These are phyloP conservation scores for Lasius platythorax DNA, from an alignment of 2,888 invertebrate species.

Conservation along the genomic window DNA sequence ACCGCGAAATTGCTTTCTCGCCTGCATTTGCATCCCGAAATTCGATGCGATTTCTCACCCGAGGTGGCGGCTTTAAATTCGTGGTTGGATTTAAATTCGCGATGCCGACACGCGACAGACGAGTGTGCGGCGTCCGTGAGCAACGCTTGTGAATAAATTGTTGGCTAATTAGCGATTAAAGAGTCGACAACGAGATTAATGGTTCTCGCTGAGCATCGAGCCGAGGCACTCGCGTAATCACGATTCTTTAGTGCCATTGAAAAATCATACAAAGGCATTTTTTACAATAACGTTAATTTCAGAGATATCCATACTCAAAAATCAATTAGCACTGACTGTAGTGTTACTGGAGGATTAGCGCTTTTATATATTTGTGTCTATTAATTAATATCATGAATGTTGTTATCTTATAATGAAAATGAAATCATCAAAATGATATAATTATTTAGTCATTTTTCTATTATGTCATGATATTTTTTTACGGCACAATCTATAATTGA, in stretches of 20 bases:
- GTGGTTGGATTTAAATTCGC: conserved; percentile 31
- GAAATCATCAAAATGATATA: neutral
- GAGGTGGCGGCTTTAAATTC: neutral
- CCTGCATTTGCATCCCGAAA: conserved; percentile 48
- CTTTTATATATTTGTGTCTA: neutral
- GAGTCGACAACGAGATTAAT: conserved; percentile 41
- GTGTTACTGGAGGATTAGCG: neutral
- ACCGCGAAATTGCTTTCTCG: conserved; percentile 48
- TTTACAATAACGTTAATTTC: neutral
- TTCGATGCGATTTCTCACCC: conserved; percentile 49
- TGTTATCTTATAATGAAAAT: neutral
- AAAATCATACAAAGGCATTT: neutral
- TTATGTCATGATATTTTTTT: neutral
- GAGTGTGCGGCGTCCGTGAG: conserved; percentile 16
- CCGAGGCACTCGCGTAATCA: conserved; percentile 7
- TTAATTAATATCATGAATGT: neutral
- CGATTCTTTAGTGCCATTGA: neutral
- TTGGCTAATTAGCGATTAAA: conserved; percentile 48
- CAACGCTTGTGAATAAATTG: conserved; percentile 31
- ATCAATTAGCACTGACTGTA: neutral
- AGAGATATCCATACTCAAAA: neutral
- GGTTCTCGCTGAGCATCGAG: neutral
- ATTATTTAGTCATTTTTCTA: neutral
- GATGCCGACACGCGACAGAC: conserved; percentile 25
- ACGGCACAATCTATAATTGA: neutral